Conservation (phyloP, 2,888 invertebrate species). For the Alsophila aescularia region DNA sequence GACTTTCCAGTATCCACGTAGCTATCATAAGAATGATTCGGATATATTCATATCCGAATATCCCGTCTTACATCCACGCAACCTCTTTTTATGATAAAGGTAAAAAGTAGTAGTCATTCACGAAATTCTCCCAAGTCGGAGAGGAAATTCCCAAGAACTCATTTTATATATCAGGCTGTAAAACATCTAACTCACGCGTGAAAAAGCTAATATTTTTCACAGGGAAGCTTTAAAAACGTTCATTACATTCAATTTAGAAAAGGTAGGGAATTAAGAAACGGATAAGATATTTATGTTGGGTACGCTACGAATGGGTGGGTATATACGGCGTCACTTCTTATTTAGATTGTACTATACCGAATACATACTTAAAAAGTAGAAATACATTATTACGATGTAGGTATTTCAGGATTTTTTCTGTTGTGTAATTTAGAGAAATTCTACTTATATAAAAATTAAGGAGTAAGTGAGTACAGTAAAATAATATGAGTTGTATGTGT, state of each 20-base stretch:
- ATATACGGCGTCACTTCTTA: slow-evolving; percentile 11
- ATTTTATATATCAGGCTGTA: slow-evolving; percentile 54
- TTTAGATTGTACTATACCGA: slow-evolving; percentile 1
- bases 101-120: slow-evolving; percentile 39
- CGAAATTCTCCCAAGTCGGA: slow-evolving; percentile 45
- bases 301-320: too few species aligned
- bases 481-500: too few species aligned
- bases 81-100: slow-evolving; percentile 36
- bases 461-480: too few species aligned
- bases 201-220: slow-evolving; percentile 61
- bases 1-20: not conserved
- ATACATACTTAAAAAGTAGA: not conserved
- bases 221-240: slow-evolving; percentile 56
- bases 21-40: not conserved
- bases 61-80: slow-evolving; percentile 14
- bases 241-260: slow-evolving; percentile 58
- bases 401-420: too few species aligned
- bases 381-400: too few species aligned
- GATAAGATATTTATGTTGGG: slow-evolving; percentile 25
- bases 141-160: slow-evolving; percentile 49
- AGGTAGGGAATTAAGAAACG: slow-evolving; percentile 37
- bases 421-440: too few species aligned
- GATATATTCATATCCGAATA: slow-evolving; percentile 1
- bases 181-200: slow-evolving; percentile 56
- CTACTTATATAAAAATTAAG: too few species aligned